These are phyloP conservation scores for Peromyscus nudipes DNA, from an alignment of 2,797 vertebrate genomes.

Conservation along the genomic window DNA sequence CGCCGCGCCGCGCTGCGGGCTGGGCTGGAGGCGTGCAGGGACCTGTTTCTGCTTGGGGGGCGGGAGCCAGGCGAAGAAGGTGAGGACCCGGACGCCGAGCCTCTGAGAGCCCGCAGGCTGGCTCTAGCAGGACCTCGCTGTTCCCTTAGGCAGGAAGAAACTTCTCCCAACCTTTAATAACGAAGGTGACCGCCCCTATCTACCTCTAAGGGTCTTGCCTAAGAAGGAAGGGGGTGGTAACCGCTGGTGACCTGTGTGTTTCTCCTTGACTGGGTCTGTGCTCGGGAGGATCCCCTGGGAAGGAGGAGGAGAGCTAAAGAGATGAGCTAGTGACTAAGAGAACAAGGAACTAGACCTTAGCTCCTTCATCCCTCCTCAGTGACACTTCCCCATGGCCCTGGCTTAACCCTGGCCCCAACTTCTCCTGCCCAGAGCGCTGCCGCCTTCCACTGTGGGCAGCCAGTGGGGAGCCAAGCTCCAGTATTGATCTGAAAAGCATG, in stretches of 20 bases:
- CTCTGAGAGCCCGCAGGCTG: slow-evolving; percentile 46
- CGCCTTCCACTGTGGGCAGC: slow-evolving; percentile 72
- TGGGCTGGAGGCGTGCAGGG: slow-evolving; percentile 90
- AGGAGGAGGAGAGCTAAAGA: not conserved
- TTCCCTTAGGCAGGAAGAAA: slow-evolving; percentile 64
- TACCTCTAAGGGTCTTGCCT: slow-evolving; percentile 14
- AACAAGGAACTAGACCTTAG: not conserved
- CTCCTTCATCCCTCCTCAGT: not conserved
- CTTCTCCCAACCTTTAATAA: slow-evolving; percentile 14
- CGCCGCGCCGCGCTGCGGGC: slow-evolving; percentile 87
- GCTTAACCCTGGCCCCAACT: slow-evolving; percentile 59
- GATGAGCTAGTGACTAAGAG: not conserved
- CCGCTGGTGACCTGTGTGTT: slow-evolving; percentile 24
- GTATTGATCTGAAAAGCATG: slow-evolving; percentile 85
- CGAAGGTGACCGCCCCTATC: slow-evolving; percentile 11
- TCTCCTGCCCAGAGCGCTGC: slow-evolving; percentile 72
- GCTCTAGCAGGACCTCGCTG: not conserved
- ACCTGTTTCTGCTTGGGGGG: slow-evolving; percentile 87
- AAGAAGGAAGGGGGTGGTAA: not conserved
- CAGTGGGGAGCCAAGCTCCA: slow-evolving; percentile 78
- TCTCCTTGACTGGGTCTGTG: not conserved
- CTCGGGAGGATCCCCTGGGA: slow-evolving; percentile 28
- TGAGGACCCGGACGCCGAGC: slow-evolving; percentile 58
- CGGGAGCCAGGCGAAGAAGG: slow-evolving; percentile 28
- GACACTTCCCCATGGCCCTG: slow-evolving; percentile 14